Conservation (phyloP, 35 echinoderm and acorn worm species). For the Hemicentrotus pulcherrimus region DNA sequence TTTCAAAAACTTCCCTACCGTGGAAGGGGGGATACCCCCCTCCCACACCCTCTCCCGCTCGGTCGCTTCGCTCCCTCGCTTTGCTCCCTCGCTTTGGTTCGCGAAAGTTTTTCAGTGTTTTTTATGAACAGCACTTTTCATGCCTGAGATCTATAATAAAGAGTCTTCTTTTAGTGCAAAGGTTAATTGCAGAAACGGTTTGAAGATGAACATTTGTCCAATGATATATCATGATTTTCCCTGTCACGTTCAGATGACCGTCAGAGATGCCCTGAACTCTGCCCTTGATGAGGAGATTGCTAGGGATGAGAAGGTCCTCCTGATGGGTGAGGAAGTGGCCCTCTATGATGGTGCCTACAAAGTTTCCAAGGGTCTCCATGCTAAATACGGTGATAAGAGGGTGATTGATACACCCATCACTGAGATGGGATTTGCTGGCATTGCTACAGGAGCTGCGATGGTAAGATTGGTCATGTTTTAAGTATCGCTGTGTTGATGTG, state of each 20-base stretch:
- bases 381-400: conserved; percentile 85
- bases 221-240: neutral
- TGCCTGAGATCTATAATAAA: no score
- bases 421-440: conserved; percentile 96
- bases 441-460: conserved; percentile 95
- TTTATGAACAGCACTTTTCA: no score
- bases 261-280: conserved; percentile 85
- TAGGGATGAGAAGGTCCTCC: conserved; percentile 78
- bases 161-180: no score
- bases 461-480: conserved; percentile 20
- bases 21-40: no score
- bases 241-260: conserved; percentile 70
- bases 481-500: no score
- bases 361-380: conserved; percentile 84
- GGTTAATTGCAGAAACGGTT: no score
- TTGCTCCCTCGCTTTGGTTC: no score
- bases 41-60: no score
- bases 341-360: conserved; percentile 99
- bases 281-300: conserved; percentile 94
- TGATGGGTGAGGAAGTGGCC: conserved; percentile 95
- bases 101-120: no score
- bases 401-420: conserved; percentile 96
- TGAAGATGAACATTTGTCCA: neutral
- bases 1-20: no score
- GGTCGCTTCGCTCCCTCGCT: no score